These are phyloP conservation scores for Pelodiscus sinensis DNA, from an alignment of 2,113 vertebrate genomes.

Conservation along the genomic window DNA sequence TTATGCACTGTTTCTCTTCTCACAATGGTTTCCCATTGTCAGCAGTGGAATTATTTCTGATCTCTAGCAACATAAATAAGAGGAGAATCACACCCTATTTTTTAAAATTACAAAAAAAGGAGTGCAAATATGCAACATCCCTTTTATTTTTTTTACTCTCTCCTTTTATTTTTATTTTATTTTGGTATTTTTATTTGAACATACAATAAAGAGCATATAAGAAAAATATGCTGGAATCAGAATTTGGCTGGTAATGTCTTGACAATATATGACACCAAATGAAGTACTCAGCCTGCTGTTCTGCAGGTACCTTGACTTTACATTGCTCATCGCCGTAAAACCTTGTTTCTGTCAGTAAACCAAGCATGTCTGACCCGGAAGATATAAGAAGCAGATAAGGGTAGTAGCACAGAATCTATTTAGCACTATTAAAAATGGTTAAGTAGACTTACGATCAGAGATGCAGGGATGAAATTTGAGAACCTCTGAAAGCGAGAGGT, in stretches of 20 bases:
- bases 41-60: neutral
- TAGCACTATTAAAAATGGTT: constrained; percentile 69
- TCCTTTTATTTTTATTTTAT: neutral
- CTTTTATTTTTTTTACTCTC: neutral
- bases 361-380: constrained; percentile 73
- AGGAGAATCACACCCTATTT: constrained; percentile 24
- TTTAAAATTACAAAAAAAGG: constrained; percentile 23
- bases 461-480: constrained; percentile 61
- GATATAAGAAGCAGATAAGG: constrained; percentile 68
- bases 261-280: constrained; percentile 46
- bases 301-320: constrained; percentile 69
- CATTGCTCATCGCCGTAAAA: constrained; percentile 68
- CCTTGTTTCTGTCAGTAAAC: constrained; percentile 74
- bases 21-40: neutral
- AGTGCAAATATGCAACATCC: constrained; percentile 40
- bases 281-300: constrained; percentile 68
- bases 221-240: constrained; percentile 60
- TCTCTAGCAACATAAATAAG: constrained; percentile 14
- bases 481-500: constrained; percentile 40
- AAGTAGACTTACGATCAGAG: constrained; percentile 60
- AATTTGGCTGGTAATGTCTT: constrained; percentile 62
- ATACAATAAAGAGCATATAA: constrained; percentile 62
- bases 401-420: constrained; percentile 65
- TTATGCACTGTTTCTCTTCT: neutral
- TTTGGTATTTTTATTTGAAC: neutral